Percentiles rank a stretch among this genome's conserved stretches.
Conservation (phyloP, 92 coral and sea anemone species). For the Actinernus sp. region DNA sequence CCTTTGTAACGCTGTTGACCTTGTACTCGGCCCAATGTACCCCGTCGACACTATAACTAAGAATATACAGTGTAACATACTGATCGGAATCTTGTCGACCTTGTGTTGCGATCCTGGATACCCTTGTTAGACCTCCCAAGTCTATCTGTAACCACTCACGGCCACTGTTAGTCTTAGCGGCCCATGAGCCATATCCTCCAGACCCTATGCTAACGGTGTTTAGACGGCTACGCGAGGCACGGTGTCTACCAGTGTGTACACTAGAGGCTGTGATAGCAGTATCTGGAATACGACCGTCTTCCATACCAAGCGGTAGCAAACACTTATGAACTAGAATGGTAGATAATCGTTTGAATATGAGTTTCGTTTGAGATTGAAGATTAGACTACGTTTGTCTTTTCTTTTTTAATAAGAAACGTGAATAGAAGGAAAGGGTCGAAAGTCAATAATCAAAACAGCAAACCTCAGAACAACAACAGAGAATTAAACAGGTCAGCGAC, state of each 20-base stretch:
- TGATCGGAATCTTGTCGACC: slow-evolving; percentile 49
- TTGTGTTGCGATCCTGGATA: slow-evolving; percentile 44
- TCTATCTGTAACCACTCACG: slow-evolving; percentile 42
- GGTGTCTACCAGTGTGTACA: not conserved
- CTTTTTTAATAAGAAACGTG: too few species aligned
- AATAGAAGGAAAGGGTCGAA: too few species aligned
- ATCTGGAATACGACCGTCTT: slow-evolving; percentile 32
- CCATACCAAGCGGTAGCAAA: slow-evolving; percentile 45
- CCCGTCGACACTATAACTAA: slow-evolving; percentile 30
- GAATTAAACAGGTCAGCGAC: too few species aligned
- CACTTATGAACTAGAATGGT: slow-evolving; percentile 9
- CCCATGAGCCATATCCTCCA: slow-evolving; percentile 21
- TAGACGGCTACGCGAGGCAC: slow-evolving; percentile 33
- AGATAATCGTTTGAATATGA: not conserved
- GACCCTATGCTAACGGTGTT: slow-evolving; percentile 13
- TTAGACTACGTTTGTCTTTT: too few species aligned
- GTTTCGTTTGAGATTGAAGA: too few species aligned
- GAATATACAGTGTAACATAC: slow-evolving; percentile 21
- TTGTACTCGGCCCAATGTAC: slow-evolving; percentile 55
- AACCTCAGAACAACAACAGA: too few species aligned
- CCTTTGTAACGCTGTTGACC: slow-evolving; percentile 23
- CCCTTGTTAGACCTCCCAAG: slow-evolving; percentile 26
- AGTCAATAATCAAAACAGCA: too few species aligned
- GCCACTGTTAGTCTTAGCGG: slow-evolving; percentile 1
- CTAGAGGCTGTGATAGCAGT: slow-evolving; percentile 22